Evolutionary conservation across 2,888 invertebrate genomes (phyloP).

Genomic region (Polydesmus complanatus): DNA sequence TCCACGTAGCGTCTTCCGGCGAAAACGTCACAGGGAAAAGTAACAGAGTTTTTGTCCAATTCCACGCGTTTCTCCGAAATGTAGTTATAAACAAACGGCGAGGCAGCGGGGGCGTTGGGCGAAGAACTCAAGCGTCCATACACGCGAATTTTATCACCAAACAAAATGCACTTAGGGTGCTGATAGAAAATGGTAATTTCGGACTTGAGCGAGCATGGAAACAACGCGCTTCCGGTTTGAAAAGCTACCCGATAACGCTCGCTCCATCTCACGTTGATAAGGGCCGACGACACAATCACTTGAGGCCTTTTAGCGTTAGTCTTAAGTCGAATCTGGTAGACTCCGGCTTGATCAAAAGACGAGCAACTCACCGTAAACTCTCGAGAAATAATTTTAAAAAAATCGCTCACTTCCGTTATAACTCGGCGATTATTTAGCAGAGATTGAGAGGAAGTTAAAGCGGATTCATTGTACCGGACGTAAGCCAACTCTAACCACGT

Average conservation of each 20-base stretch:
- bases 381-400: conserved; percentile 4
- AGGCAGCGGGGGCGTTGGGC: conserved; percentile 3
- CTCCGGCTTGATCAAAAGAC: conserved; percentile 8
- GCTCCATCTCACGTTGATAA: conserved; percentile 8
- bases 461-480: neutral
- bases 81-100: conserved; percentile 4
- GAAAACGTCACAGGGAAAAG: conserved; percentile 10
- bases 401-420: conserved; percentile 2
- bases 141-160: conserved; percentile 1
- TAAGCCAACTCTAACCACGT: conserved; percentile 11
- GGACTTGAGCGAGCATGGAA: conserved; percentile 1
- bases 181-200: conserved; percentile 4
- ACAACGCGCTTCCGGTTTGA: neutral
- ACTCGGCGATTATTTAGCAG: neutral
- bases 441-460: neutral
- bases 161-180: conserved; percentile 10
- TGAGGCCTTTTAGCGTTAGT: neutral
- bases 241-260: conserved; percentile 5
- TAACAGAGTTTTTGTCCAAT: neutral
- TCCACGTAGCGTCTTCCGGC: conserved; percentile 6
- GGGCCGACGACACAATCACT: neutral
- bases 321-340: conserved; percentile 1
- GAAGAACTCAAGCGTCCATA: neutral
- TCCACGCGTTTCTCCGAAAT: conserved; percentile 10
- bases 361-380: conserved; percentile 3